Evolutionary conservation across 2,797 vertebrate genomes (phyloP).

Genomic region (Mormyrus hasselquistii): DNA sequence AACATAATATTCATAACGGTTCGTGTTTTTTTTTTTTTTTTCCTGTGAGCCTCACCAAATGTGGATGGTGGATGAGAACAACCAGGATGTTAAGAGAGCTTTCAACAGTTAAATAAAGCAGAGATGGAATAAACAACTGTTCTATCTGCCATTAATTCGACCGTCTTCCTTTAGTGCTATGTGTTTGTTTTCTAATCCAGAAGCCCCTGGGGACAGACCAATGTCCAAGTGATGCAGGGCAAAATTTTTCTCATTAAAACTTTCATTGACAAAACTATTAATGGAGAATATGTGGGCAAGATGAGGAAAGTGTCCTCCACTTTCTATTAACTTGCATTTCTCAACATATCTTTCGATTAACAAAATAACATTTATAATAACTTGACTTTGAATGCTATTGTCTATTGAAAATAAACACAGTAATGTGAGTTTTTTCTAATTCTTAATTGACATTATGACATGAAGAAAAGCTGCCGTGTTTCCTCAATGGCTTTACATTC

Average conservation of each 20-base stretch:
- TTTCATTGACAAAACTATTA: background rate
- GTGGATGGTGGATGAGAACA: slow-evolving; percentile 8
- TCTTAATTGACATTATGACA: background rate
- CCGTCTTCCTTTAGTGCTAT: background rate
- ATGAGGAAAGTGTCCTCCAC: background rate
- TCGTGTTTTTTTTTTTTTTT: slow-evolving; percentile 16
- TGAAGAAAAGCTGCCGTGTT: background rate
- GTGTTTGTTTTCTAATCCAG: background rate
- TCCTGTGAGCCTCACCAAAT: slow-evolving; percentile 16
- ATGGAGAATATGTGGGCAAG: background rate
- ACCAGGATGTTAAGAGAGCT: background rate
- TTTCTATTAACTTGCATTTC: slow-evolving; percentile 4
- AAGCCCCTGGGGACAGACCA: background rate
- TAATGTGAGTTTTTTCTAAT: background rate
- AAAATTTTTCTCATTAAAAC: slow-evolving; percentile 6
- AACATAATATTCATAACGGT: slow-evolving; percentile 44
- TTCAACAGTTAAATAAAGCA: slow-evolving; percentile 11
- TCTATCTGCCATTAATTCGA: background rate
- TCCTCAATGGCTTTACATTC: background rate
- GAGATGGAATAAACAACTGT: slow-evolving; percentile 11
- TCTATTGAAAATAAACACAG: background rate
- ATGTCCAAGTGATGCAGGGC: background rate
- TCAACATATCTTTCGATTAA: background rate
- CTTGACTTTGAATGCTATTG: background rate
- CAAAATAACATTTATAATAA: background rate